phyloP scores from a whole-genome alignment of 2,113 vertebrate species.

The Motacilla tschutschensis region DNA sequence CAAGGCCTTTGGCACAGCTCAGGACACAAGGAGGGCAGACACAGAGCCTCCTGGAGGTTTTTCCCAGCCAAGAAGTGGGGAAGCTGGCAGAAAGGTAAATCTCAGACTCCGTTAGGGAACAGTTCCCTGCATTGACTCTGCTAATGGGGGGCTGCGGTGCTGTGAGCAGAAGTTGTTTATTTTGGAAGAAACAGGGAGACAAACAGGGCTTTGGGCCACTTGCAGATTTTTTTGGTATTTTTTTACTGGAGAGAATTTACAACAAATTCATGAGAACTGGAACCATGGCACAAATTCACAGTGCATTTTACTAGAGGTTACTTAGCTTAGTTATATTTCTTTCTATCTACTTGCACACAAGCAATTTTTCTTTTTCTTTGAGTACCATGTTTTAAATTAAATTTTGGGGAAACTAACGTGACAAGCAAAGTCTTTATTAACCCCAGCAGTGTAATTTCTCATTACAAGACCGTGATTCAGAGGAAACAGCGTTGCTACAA shows the following conservation, averaged over 20 bases:
- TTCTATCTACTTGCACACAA: conserved; percentile 38
- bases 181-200: neutral
- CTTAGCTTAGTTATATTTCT: neutral
- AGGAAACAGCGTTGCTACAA: conserved; percentile 58
- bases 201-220: neutral
- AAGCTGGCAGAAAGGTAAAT: neutral
- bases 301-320: neutral
- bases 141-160: neutral
- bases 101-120: accelerated
- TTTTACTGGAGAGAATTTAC: neutral
- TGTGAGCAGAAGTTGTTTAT: neutral
- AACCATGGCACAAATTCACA: neutral
- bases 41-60: neutral
- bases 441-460: conserved; percentile 72
- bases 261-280: neutral
- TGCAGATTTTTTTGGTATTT: neutral
- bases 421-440: conserved; percentile 68
- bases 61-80: neutral
- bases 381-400: conserved; percentile 62
- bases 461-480: conserved; percentile 66
- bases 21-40: neutral
- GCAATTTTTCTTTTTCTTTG: conserved; percentile 42
- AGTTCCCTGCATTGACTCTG: neutral
- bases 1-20: neutral
- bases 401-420: conserved; percentile 55